A percentile compares a stretch with the other conserved stretches of the same genome.
These are phyloP conservation scores for Ophthalmolycus amberensis DNA, from an alignment of 2,113 vertebrate species.

Conservation along the genomic window DNA sequence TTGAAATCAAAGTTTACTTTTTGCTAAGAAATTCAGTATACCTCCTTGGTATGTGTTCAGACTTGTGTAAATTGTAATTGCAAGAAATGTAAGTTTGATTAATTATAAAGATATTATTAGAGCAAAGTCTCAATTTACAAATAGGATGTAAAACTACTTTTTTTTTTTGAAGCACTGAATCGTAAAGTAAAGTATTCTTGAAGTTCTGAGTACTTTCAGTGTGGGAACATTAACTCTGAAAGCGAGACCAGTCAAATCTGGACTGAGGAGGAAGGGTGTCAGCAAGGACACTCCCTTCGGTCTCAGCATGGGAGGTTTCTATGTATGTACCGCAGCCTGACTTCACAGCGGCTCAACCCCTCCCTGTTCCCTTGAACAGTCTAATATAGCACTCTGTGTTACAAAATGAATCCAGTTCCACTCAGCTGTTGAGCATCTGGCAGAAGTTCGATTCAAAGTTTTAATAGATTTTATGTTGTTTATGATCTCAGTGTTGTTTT, in stretches of 20 bases:
- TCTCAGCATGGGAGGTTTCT: slow-evolving; percentile 29
- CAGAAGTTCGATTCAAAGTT: neutral
- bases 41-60: neutral
- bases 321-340: neutral
- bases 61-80: neutral
- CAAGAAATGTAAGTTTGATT: neutral
- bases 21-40: no score
- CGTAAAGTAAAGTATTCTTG: neutral
- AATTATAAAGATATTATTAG: neutral
- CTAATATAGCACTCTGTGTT: neutral
- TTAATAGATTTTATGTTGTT: neutral
- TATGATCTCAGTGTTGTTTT: no score
- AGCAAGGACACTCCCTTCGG: slow-evolving; percentile 72
- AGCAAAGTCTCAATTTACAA: neutral
- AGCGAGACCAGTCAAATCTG: slow-evolving; percentile 34
- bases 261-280: slow-evolving; percentile 48
- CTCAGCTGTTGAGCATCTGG: neutral
- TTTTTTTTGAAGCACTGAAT: neutral
- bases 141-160: neutral
- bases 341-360: neutral
- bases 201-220: neutral
- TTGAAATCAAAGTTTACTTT: neutral
- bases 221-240: slow-evolving; percentile 23
- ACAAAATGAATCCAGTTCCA: neutral
- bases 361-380: neutral